Evolutionary conservation across 2,113 vertebrate genomes (phyloP).

Genomic region (Scomber colias): DNA sequence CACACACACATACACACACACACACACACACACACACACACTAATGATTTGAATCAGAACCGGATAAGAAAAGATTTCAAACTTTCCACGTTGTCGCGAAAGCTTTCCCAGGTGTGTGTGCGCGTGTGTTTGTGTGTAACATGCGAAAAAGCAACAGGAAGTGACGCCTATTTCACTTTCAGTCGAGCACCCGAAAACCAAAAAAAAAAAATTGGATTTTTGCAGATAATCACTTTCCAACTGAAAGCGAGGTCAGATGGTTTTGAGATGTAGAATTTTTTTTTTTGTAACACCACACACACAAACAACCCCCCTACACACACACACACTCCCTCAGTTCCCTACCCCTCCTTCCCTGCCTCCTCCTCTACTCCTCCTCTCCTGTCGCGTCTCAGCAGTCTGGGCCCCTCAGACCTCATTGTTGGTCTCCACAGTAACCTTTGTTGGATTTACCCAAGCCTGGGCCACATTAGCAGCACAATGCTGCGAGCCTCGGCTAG

Average conservation of each 20-base stretch:
- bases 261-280: conserved; percentile 46
- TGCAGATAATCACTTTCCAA: neutral
- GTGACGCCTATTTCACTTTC: neutral
- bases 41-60: no score
- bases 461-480: conserved; percentile 84
- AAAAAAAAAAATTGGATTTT: neutral
- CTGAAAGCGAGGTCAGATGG: conserved; percentile 39
- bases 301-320: conserved; percentile 28
- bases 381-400: conserved; percentile 59
- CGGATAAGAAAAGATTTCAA: neutral
- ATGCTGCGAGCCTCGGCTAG: conserved; percentile 68
- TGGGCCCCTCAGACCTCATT: conserved; percentile 78
- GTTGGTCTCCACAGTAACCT: conserved; percentile 86
- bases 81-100: neutral
- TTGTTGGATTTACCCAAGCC: conserved; percentile 77
- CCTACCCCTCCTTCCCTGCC: conserved; percentile 50
- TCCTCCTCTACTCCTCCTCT: conserved; percentile 56
- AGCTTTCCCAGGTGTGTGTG: neutral
- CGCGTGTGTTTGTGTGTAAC: neutral
- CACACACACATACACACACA: no score
- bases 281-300: neutral
- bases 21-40: no score
- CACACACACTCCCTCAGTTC: conserved; percentile 25
- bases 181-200: neutral
- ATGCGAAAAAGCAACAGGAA: neutral